A percentile compares a stretch with the other conserved stretches of the same genome.
Conservation (phyloP, 2,888 invertebrate species). For the Halictus ligatus region DNA sequence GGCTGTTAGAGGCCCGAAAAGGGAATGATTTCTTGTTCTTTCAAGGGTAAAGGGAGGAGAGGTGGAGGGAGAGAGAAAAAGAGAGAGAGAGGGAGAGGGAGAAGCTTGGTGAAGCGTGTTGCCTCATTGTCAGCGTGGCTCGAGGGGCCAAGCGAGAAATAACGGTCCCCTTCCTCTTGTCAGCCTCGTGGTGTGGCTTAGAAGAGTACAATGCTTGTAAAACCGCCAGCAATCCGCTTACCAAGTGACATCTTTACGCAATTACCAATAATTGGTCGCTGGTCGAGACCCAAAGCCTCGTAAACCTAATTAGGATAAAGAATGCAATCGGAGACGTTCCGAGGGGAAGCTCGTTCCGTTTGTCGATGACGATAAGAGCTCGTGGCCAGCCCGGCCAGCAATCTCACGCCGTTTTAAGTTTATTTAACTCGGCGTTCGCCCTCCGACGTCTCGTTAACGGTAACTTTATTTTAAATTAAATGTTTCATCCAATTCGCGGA, state of each 20-base stretch:
- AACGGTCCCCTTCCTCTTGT: constrained; percentile 64
- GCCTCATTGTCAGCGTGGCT: constrained; percentile 64
- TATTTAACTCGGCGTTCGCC: not conserved
- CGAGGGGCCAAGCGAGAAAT: constrained; percentile 62
- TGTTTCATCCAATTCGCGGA: not conserved
- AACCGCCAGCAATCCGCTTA: constrained; percentile 83
- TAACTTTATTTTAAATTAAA: constrained; percentile 4
- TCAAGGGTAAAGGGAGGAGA: not conserved
- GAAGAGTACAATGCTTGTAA: constrained; percentile 79
- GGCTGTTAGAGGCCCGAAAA: not conserved
- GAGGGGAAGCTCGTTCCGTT: constrained; percentile 49
- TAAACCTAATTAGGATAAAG: constrained; percentile 82
- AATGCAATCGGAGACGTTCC: constrained; percentile 77
- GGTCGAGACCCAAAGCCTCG: constrained; percentile 72
- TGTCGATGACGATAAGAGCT: constrained; percentile 19
- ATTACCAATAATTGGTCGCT: constrained; percentile 83
- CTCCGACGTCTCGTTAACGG: not conserved
- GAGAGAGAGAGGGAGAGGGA: not conserved
- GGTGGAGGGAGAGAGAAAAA: not conserved
- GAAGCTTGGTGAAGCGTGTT: constrained; percentile 57
- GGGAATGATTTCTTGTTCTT: not conserved
- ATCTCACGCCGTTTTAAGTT: not conserved
- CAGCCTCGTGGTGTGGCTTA: constrained; percentile 76
- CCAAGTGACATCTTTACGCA: constrained; percentile 84
- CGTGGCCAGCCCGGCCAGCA: not conserved